Evolutionary conservation across 2,113 vertebrate species (phyloP).

Genomic region (Baryphthengus martii): DNA sequence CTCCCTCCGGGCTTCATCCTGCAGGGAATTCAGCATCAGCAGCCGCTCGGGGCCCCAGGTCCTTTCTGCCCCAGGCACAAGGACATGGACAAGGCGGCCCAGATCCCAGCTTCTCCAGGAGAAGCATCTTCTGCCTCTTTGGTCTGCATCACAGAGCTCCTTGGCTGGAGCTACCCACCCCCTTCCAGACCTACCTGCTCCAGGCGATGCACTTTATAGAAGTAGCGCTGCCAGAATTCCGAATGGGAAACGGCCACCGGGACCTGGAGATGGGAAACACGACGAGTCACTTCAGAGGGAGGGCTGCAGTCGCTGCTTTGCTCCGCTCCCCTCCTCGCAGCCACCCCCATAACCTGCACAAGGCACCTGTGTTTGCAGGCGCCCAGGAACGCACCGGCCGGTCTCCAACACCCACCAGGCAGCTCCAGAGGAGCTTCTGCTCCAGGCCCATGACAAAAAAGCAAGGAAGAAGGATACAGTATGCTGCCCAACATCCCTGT

Average conservation of each 20-base stretch:
- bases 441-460: neutral
- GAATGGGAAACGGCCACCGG: conserved; percentile 92
- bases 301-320: neutral
- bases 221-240: conserved; percentile 98
- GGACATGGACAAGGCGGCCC: neutral
- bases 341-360: rapidly evolving
- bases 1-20: conserved; percentile 93
- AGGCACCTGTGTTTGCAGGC: neutral
- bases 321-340: neutral
- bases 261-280: conserved; percentile 73
- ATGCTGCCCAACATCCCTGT: neutral
- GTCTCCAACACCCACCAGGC: neutral
- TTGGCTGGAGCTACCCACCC: neutral
- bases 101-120: neutral
- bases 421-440: neutral
- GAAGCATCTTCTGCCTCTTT: neutral
- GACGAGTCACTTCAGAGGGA: neutral
- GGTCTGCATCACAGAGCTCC: neutral
- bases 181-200: conserved; percentile 81
- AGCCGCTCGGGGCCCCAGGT: rapidly evolving
- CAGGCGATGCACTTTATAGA: conserved; percentile 93
- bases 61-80: neutral
- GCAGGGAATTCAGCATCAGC: neutral
- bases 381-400: rapidly evolving
- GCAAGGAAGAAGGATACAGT: neutral